These are phyloP conservation scores for Leptodactylus fuscus DNA, from an alignment of 2,113 vertebrate genomes.

Conservation along the genomic window DNA sequence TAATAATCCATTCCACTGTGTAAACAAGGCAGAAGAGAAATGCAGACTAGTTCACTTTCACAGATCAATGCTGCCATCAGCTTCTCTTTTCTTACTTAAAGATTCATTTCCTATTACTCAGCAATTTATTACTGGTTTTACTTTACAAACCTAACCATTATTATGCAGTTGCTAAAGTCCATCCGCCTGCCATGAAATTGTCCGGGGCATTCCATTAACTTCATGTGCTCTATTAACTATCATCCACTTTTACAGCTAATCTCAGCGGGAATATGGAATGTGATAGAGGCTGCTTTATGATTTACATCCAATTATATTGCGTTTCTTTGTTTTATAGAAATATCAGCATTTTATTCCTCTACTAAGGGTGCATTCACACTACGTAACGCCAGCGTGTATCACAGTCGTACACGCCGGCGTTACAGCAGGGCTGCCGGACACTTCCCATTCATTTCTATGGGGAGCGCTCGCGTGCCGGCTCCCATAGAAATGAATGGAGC, in stretches of 20 bases:
- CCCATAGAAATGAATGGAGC: too few species aligned
- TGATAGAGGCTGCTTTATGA: too few species aligned
- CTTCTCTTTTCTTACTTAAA: slow-evolving; percentile 33
- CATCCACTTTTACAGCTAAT: neutral
- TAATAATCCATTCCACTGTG: neutral
- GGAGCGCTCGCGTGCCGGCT: too few species aligned
- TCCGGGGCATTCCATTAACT: slow-evolving; percentile 24
- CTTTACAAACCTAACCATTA: slow-evolving; percentile 42
- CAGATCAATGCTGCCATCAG: slow-evolving; percentile 35
- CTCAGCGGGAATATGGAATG: neutral
- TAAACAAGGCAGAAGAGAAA: slow-evolving; percentile 24
- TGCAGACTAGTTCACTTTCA: slow-evolving; percentile 20
- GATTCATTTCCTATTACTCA: slow-evolving; percentile 27
- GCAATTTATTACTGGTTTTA: slow-evolving; percentile 46
- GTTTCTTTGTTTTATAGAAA: too few species aligned
- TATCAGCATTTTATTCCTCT: too few species aligned
- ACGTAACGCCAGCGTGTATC: too few species aligned
- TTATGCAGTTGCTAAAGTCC: slow-evolving; percentile 19
- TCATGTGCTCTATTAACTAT: slow-evolving; percentile 11
- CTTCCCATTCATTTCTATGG: too few species aligned
- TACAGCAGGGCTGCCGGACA: too few species aligned
- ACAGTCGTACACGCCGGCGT: too few species aligned
- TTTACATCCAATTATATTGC: too few species aligned
- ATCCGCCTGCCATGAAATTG: slow-evolving; percentile 18
- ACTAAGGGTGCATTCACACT: too few species aligned